These are phyloP conservation scores for Trichoplusia ni DNA, from an alignment of 1,140 invertebrate species.

Conservation along the genomic window DNA sequence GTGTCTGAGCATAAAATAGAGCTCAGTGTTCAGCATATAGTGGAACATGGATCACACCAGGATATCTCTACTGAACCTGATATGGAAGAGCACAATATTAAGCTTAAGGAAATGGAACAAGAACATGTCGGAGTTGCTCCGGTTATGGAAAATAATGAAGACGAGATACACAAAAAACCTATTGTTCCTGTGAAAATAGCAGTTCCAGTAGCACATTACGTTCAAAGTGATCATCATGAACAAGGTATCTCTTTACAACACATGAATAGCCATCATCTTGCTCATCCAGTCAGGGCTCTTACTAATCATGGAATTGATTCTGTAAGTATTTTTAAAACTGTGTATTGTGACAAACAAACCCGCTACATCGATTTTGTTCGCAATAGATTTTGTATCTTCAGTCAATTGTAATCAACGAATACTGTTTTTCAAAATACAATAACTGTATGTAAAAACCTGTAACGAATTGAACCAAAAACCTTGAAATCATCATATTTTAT, in stretches of 20 bases:
- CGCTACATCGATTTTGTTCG: no score
- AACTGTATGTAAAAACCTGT: no score
- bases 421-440: neutral
- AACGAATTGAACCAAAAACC: no score
- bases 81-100: constrained; percentile 8
- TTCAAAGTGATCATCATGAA: constrained; percentile 16
- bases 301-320: constrained; percentile 29
- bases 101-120: constrained; percentile 7
- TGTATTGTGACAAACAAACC: no score
- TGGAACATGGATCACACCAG: neutral
- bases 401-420: neutral
- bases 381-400: no score
- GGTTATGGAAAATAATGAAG: neutral
- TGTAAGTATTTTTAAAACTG: constrained; percentile 22
- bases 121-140: neutral
- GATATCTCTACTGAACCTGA: neutral
- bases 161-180: neutral
- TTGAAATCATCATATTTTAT: no score
- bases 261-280: constrained; percentile 41
- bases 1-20: constrained; percentile 3
- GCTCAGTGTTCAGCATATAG: neutral
- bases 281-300: constrained; percentile 36
- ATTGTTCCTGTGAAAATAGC: constrained; percentile 6
- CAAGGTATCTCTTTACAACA: constrained; percentile 38
- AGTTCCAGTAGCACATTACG: constrained; percentile 12